These are phyloP conservation scores for Notothenia rossii DNA, from an alignment of 2,113 vertebrate species.

Conservation along the genomic window DNA sequence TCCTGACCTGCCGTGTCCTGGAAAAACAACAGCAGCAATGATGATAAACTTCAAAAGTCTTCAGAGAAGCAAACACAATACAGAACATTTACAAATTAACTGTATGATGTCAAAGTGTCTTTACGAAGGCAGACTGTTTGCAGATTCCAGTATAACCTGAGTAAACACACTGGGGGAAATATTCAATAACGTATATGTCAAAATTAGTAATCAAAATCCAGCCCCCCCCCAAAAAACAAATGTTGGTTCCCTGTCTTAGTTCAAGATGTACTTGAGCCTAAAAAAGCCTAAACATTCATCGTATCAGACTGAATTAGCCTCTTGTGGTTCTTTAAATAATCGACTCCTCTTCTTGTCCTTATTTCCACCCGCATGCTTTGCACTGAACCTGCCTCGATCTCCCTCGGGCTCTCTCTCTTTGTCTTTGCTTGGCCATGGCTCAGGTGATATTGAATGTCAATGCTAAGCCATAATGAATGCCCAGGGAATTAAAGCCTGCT, in stretches of 20 bases:
- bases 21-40: not conserved
- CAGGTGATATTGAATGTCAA: constrained; percentile 46
- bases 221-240: too few relatives aligned
- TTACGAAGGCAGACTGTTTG: too few relatives aligned
- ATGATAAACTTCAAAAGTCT: not conserved
- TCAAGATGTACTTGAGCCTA: not conserved
- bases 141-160: not conserved
- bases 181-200: too few relatives aligned
- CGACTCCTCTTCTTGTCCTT: not conserved
- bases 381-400: not conserved
- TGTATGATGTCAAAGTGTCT: too few relatives aligned
- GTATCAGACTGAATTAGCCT: constrained; percentile 13
- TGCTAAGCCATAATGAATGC: constrained; percentile 47
- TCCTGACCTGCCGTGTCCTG: constrained; percentile 99
- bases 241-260: too few relatives aligned
- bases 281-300: not conserved
- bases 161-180: too few relatives aligned
- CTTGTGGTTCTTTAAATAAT: not conserved
- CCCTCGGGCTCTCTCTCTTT: not conserved
- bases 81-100: too few relatives aligned
- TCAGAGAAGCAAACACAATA: too few relatives aligned
- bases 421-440: not conserved
- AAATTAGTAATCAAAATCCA: too few relatives aligned
- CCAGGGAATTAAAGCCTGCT: constrained; percentile 42
- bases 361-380: not conserved